Base-by-base conservation (phyloP, 2,797 vertebrate species). In the Saguinus oedipus region DNA sequence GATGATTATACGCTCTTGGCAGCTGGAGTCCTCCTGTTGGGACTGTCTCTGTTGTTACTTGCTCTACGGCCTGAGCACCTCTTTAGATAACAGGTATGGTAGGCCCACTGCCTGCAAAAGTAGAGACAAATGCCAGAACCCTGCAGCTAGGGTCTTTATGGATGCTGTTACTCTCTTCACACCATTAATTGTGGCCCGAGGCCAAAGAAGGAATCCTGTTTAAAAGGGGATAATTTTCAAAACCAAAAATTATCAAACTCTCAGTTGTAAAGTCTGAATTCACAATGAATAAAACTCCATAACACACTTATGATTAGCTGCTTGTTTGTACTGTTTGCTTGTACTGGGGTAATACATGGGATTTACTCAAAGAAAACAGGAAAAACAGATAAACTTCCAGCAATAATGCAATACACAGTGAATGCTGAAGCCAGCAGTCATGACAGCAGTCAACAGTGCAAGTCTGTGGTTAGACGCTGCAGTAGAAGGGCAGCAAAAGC, bases 61-160 rank as follows among this genome's bases (percentile, higher is more conserved):
- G 36, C 33, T 70, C 48, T 64, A 36, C 4, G 14, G 8, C n/a
- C 53, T 36, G 13, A 90, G 36, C 12, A 53, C 68, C n/a, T 53
- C 33, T 75, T 86, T 33, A 48, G 93, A 76, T 46, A 92, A 70
- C 8, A 95, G 53, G 44, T 88, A 19, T 36, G 33, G 22, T 13
- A 27, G 33, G n/a, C 15, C 5, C 46, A 8, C n/a, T 57, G 8
- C 30, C 2, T 22, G 7, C 11, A 55, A 11, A 78, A 82, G n/a
- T 11, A 7, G 50, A 92, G 26, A 42, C 36, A 8, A 26, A 15
- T 1, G 10, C 57, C 57, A 95, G 79, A 42, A 78, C 44, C 53
- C 48, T 27, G 36, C 64, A n/a, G 55, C 9, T 7, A 11, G 7
- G 1, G 26, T 36, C 57, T 90, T 93, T 85, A 61, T 7, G 39